phyloP scores from a whole-genome alignment of 2,113 vertebrate genomes.

The Cyrtonyx montezumae region DNA sequence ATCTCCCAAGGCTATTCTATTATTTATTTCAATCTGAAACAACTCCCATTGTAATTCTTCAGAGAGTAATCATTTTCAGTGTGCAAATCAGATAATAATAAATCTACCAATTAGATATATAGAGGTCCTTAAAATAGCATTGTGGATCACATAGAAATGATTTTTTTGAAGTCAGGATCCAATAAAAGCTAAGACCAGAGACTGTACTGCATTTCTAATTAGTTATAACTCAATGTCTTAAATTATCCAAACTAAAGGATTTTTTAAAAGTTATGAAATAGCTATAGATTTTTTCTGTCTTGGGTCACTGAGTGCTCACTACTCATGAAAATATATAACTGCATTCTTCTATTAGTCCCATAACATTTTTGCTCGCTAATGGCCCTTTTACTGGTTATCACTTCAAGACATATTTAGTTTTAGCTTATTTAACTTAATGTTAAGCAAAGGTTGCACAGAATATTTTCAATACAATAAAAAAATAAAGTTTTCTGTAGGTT shows the following conservation, averaged over 20 bases:
- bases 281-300: conserved; percentile 46
- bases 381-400: neutral
- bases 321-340: conserved; percentile 47
- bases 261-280: conserved; percentile 43
- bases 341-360: conserved; percentile 29
- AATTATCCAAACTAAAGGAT: conserved; percentile 26
- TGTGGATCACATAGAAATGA: conserved; percentile 35
- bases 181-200: conserved; percentile 22
- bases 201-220: conserved; percentile 43
- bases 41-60: conserved; percentile 41
- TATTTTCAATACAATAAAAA: conserved; percentile 29
- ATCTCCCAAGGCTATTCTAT: conserved; percentile 42
- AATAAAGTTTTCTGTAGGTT: neutral
- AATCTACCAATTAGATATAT: conserved; percentile 37
- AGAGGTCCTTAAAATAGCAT: conserved; percentile 48
- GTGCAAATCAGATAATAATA: conserved; percentile 70
- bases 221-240: neutral
- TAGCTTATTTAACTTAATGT: neutral
- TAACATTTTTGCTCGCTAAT: conserved; percentile 17
- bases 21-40: conserved; percentile 66
- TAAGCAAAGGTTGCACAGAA: neutral
- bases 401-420: conserved; percentile 9
- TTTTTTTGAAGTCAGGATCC: conserved; percentile 25
- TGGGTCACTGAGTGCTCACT: conserved; percentile 9
- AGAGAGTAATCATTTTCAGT: conserved; percentile 44